Evolutionary conservation across 2,113 vertebrate genomes (phyloP).

Genomic region (Chrysemys picta): DNA sequence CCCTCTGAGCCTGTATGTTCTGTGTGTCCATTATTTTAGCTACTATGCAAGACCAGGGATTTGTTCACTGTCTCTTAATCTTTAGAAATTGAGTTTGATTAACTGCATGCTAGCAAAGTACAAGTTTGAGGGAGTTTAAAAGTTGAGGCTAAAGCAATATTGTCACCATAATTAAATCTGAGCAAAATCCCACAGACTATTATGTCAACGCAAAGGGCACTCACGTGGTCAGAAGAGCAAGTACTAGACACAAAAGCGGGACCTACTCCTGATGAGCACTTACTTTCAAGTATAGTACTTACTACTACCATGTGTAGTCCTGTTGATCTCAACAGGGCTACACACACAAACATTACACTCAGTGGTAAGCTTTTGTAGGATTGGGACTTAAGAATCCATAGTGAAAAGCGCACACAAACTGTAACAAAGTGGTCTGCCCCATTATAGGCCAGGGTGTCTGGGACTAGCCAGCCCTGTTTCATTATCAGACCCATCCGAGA

Average conservation of each 20-base stretch:
- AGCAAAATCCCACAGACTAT: background rate
- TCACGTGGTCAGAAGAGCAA: background rate
- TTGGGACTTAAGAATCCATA: background rate
- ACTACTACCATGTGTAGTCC: background rate
- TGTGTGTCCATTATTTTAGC: background rate
- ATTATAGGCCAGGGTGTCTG: background rate
- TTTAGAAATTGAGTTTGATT: background rate
- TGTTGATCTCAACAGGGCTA: background rate
- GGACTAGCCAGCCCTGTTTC: background rate
- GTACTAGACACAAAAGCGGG: background rate
- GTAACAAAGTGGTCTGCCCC: background rate
- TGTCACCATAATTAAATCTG: background rate
- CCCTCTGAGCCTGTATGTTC: background rate
- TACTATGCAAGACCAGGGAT: background rate
- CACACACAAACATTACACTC: background rate
- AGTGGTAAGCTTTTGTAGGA: background rate
- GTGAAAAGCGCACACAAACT: background rate
- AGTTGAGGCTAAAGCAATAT: constrained; percentile 21
- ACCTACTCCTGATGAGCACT: background rate
- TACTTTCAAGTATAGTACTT: background rate
- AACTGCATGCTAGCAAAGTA: background rate
- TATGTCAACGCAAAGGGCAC: background rate
- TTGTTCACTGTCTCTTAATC: background rate
- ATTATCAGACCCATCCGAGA: background rate
- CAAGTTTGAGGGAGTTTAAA: background rate